phyloP scores from a whole-genome alignment of 2,797 vertebrate genomes.

The Brachyalestes nurse region DNA sequence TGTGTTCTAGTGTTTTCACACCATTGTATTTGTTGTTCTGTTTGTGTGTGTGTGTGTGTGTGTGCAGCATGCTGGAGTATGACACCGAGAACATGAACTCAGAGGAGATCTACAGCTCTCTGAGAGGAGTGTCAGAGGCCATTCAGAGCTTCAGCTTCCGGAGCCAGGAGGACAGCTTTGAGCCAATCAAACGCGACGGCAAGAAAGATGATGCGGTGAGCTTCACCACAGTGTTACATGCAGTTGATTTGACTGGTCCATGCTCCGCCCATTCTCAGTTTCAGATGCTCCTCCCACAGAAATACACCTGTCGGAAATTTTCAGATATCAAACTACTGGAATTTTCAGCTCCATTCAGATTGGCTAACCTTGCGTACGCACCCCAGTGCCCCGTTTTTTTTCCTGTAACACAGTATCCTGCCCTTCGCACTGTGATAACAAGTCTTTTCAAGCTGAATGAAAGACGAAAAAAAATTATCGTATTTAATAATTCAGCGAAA shows the following conservation, averaged over 20 bases:
- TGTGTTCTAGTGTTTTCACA: too few relatives aligned
- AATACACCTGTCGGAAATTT: too few relatives aligned
- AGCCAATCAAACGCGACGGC: constrained; percentile 86
- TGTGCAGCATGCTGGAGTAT: constrained; percentile 89
- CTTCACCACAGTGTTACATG: constrained; percentile 25
- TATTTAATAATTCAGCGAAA: too few relatives aligned
- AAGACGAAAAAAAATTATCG: too few relatives aligned
- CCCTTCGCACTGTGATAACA: too few relatives aligned
- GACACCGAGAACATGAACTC: constrained; percentile 96
- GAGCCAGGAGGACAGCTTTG: constrained; percentile 92
- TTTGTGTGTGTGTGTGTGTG: constrained; percentile 26
- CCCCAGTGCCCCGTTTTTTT: too few relatives aligned
- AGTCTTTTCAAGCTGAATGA: too few relatives aligned
- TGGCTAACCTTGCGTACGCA: too few relatives aligned
- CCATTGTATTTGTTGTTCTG: not conserved
- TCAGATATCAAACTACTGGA: too few relatives aligned
- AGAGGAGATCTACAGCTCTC: constrained; percentile 96
- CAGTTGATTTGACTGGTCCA: not conserved
- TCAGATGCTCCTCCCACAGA: not conserved
- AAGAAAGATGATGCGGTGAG: constrained; percentile 88
- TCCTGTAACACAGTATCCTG: too few relatives aligned
- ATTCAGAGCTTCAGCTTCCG: constrained; percentile 97
- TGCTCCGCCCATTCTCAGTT: not conserved
- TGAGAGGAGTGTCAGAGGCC: constrained; percentile 93
- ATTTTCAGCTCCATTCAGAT: too few relatives aligned